Conservation (phyloP, 2,888 invertebrate species). For the Notocelia uddmanniana region DNA sequence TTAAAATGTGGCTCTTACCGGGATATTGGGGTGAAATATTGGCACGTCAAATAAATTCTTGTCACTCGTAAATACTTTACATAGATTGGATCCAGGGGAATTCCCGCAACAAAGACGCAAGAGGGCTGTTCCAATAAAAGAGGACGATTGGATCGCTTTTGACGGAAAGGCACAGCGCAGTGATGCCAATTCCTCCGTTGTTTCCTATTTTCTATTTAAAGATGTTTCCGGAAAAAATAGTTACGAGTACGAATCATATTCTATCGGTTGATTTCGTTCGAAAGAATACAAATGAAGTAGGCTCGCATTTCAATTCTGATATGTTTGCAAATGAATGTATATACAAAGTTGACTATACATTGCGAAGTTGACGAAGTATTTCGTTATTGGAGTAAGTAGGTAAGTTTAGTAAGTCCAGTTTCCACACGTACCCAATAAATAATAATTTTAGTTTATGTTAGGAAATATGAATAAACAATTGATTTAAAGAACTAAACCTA, state of each 20-base stretch:
- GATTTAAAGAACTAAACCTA: too few relatives aligned
- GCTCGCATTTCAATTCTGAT: constrained; percentile 14
- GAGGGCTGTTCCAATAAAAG: constrained; percentile 78
- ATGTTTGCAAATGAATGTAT: not conserved
- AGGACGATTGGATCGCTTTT: constrained; percentile 79
- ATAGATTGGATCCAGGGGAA: constrained; percentile 78
- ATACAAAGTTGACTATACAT: not conserved
- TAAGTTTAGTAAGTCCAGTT: not conserved
- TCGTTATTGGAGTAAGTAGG: too few relatives aligned
- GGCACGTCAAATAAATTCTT: constrained; percentile 80
- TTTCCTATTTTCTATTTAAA: constrained; percentile 55
- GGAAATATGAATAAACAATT: not conserved
- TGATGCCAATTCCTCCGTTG: constrained; percentile 57
- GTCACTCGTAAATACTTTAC: constrained; percentile 82
- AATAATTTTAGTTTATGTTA: not conserved
- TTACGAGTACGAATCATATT: constrained; percentile 38
- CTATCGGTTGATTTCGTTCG: constrained; percentile 25
- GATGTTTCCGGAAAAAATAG: constrained; percentile 29
- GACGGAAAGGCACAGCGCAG: constrained; percentile 69
- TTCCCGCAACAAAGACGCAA: constrained; percentile 74
- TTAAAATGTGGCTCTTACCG: constrained; percentile 62
- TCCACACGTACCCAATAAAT: not conserved
- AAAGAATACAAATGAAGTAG: constrained; percentile 18
- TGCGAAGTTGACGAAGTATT: not conserved
- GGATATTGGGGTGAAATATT: constrained; percentile 68